Percentiles rank a stretch among this genome's conserved stretches.
Conservation (phyloP, 2,797 vertebrate genomes). For the Rhodeus uyekii region DNA sequence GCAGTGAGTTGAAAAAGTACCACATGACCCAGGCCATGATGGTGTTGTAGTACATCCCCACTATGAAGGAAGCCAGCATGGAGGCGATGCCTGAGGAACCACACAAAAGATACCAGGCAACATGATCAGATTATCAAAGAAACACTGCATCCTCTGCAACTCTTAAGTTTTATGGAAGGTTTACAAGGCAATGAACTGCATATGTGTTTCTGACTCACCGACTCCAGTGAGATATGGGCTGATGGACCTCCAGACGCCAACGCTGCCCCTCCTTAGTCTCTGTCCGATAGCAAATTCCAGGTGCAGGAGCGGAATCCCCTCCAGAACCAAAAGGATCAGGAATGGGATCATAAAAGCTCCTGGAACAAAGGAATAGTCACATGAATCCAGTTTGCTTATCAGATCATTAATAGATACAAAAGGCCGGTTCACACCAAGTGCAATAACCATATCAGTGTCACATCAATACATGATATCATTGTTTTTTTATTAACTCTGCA, state of each 20-base stretch:
- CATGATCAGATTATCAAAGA: not conserved
- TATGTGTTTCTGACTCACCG: conserved; percentile 74
- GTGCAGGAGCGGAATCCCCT: conserved; percentile 89
- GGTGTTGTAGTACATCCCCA: conserved; percentile 86
- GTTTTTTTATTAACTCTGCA: not conserved
- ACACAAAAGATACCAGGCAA: not conserved
- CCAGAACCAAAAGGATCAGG: conserved; percentile 90
- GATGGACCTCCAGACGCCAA: conserved; percentile 86
- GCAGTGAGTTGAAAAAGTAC: conserved; percentile 98
- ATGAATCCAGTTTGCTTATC: not conserved
- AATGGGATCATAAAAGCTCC: conserved; percentile 98
- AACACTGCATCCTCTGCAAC: not conserved
- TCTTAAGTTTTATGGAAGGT: too few species aligned
- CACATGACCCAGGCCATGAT: conserved; percentile 95
- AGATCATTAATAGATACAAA: not conserved
- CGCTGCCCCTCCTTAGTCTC: conserved; percentile 86
- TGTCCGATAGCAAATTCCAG: conserved; percentile 96
- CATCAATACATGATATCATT: not conserved
- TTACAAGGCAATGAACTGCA: too few species aligned
- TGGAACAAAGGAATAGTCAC: conserved; percentile 59
- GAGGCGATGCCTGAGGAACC: conserved; percentile 77
- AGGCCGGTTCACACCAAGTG: not conserved
- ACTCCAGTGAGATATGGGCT: conserved; percentile 85
- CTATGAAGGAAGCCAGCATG: conserved; percentile 82
- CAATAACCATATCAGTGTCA: not conserved